These are phyloP conservation scores for Rhipidura dahli DNA, from an alignment of 2,113 vertebrate species.

Conservation along the genomic window DNA sequence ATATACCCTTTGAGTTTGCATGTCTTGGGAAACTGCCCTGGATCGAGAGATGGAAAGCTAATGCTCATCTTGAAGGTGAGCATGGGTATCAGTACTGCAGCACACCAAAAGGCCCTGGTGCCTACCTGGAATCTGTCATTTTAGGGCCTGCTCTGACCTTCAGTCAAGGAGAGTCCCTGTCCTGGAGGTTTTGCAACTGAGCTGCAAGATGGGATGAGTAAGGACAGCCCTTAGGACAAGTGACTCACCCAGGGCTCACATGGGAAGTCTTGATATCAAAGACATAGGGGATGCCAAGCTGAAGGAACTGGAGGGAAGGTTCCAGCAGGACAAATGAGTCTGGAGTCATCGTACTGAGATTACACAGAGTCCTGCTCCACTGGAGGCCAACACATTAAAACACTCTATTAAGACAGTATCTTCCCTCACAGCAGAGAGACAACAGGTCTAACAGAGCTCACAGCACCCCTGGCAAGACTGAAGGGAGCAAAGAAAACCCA, in stretches of 20 bases:
- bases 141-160: neutral
- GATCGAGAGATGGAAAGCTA: neutral
- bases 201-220: neutral
- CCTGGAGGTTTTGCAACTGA: neutral
- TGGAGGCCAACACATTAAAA: neutral
- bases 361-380: neutral
- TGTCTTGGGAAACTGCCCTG: neutral
- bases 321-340: neutral
- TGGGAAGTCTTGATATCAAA: neutral
- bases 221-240: neutral
- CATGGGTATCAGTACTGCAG: neutral
- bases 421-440: neutral
- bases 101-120: fast-evolving
- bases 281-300: neutral
- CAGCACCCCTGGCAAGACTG: neutral
- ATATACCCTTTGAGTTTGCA: fast-evolving
- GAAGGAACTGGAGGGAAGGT: neutral
- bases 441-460: neutral
- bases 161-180: neutral
- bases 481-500: neutral
- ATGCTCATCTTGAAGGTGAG: fast-evolving
- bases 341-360: neutral
- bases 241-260: neutral
- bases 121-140: neutral
- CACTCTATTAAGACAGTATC: neutral